Base-by-base conservation (phyloP, 1,140 invertebrate genomes). In the Panonychus citri region DNA sequence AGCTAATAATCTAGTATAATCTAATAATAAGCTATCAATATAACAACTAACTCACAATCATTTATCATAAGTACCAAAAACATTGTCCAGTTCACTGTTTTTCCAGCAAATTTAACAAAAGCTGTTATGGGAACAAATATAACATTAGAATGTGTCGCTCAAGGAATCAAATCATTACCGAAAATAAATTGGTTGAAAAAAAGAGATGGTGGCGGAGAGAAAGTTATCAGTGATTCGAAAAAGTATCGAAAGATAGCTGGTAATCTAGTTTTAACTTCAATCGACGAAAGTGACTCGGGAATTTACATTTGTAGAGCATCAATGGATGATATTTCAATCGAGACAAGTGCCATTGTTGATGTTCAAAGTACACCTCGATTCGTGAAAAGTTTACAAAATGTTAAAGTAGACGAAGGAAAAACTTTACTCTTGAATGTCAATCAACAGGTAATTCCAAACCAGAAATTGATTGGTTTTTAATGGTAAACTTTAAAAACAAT, bases 381-480 rank as follows among this genome's bases (percentile, higher is more conserved):
- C 46, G 24, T 34, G 8, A 24, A 19, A n/a, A n/a, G n/a, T n/a
- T n/a, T n/a, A n/a, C n/a, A n/a, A n/a, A n/a, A n/a, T n/a, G n/a
- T n/a, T n/a, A n/a, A 13, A 40, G 7, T n/a, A 13, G 1, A 13
- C 19, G 2, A 17, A 40, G 3, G 39, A 17, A 24, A 59, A 64
- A 12, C 59, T 60, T n/a, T n/a, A n/a, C n/a, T n/a, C n/a, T n/a
- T n/a, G 72, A 74, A 1, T 86, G 83, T 64, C 67, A 64, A 1
- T 77, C 79, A 0, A 70, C 69, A 2, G 85, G 84, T 0, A 71
- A 77, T 48, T 83, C 85, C 0, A 67, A 75, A 43, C 85, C 85
- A 0, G 69, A 69, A 1, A 71, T 88, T 10, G 76, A 78, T 53
- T 93, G 87, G 87, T 68, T 88, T 27, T 88, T 13, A 90, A 91